Conservation (phyloP, 2,888 invertebrate species). For the Girardia tigrina region DNA sequence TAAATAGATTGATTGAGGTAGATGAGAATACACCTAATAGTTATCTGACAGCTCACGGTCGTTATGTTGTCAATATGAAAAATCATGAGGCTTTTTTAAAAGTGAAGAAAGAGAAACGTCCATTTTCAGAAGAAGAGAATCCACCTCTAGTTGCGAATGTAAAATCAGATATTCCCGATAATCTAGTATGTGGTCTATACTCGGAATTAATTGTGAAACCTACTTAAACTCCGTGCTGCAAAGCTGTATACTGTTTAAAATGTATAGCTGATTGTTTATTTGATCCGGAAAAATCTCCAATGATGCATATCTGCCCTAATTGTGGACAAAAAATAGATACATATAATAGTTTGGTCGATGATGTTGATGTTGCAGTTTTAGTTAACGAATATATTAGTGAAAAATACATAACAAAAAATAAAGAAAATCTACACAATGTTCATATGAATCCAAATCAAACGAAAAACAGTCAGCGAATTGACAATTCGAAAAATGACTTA, state of each 20-base stretch:
- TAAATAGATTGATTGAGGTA: neutral
- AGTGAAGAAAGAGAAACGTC: conserved; percentile 11
- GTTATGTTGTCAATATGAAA: conserved; percentile 9
- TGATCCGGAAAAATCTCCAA: neutral
- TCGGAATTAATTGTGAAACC: neutral
- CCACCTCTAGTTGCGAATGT: neutral
- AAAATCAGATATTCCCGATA: neutral
- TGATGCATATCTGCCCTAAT: neutral
- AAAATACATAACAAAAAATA: too few species aligned
- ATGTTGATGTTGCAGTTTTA: too few species aligned
- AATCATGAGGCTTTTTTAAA: neutral
- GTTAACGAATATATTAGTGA: too few species aligned
- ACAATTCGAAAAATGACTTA: too few species aligned
- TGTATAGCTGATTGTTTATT: conserved; percentile 9
- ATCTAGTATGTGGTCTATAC: neutral
- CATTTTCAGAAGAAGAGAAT: neutral
- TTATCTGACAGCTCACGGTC: neutral
- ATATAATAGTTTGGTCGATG: neutral
- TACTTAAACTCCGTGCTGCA: neutral
- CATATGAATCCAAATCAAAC: too few species aligned
- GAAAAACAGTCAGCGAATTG: too few species aligned
- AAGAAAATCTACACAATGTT: too few species aligned
- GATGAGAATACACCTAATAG: conserved; percentile 1
- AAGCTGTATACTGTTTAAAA: neutral
- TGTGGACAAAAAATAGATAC: neutral